Percentiles rank a stretch among this genome's conserved stretches.
Evolutionary conservation across 2,113 vertebrate species (phyloP).

Genomic region (Onychostruthus taczanowskii): DNA sequence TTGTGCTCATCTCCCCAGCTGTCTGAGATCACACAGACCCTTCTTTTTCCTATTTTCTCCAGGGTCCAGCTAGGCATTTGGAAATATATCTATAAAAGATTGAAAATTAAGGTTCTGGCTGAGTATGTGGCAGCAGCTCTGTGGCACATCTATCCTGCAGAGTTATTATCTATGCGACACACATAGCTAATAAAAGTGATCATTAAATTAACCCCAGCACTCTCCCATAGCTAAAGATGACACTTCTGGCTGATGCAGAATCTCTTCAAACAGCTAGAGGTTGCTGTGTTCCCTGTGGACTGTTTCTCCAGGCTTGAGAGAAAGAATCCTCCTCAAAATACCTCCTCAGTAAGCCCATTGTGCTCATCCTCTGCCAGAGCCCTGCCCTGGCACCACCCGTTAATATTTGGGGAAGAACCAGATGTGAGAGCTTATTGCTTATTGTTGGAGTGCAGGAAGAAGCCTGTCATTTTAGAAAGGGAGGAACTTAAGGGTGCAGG

Average conservation of each 20-base stretch:
- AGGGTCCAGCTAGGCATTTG: background rate
- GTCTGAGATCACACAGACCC: background rate
- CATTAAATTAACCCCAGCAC: background rate
- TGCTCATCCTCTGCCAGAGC: background rate
- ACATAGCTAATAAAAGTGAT: background rate
- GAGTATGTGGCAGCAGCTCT: background rate
- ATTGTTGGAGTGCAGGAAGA: background rate
- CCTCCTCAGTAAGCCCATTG: background rate
- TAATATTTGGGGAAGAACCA: background rate
- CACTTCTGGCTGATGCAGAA: background rate
- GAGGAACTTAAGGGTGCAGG: background rate
- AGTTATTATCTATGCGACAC: background rate
- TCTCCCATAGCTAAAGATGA: background rate
- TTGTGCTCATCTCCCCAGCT: background rate
- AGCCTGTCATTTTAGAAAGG: background rate
- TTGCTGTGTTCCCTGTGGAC: background rate
- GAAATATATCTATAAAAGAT: background rate
- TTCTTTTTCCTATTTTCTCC: background rate
- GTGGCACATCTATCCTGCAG: background rate
- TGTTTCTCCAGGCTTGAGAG: background rate
- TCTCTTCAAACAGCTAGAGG: background rate
- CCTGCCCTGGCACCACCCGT: background rate
- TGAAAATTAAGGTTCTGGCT: background rate
- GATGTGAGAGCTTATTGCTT: background rate
- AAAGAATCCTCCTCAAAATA: background rate